Percentiles rank a stretch among this genome's conserved stretches.
phyloP scores from a whole-genome alignment of 2,797 vertebrate species.

The Neomorphus geoffroyi region DNA sequence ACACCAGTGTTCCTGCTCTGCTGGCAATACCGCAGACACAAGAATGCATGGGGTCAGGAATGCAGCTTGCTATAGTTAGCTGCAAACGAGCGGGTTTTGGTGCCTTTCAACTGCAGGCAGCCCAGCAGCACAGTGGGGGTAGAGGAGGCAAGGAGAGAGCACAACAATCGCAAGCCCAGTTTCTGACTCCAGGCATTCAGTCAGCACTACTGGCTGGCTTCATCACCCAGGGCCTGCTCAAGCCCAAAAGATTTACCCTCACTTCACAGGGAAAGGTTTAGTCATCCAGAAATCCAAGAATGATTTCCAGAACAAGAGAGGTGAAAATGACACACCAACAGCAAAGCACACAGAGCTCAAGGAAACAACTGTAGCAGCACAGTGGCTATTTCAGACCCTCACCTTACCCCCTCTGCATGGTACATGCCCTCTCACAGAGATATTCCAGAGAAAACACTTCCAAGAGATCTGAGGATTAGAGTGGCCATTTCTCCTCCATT shows the following conservation, averaged over 20 bases:
- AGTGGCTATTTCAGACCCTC: background rate
- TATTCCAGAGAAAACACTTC: background rate
- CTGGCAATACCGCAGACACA: rapidly evolving
- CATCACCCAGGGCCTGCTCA: background rate
- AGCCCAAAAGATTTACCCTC: background rate
- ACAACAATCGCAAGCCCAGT: rapidly evolving
- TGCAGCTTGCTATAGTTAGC: background rate
- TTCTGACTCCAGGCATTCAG: background rate
- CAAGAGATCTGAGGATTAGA: background rate
- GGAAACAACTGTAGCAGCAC: background rate
- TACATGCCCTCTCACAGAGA: background rate
- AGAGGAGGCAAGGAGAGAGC: background rate
- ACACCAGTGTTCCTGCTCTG: background rate
- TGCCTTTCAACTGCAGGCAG: background rate
- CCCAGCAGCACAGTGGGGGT: rapidly evolving
- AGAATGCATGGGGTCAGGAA: rapidly evolving
- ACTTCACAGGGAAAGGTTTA: background rate
- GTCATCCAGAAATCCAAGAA: background rate
- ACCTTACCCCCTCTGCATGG: background rate
- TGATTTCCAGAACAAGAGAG: background rate
- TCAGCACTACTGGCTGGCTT: background rate
- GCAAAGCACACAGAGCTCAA: background rate
- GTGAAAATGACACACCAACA: background rate
- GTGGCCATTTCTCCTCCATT: background rate
- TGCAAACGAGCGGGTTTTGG: rapidly evolving